Percentiles rank a stretch among this genome's conserved stretches.
These are phyloP conservation scores for Dendrocincla fuliginosa DNA, from an alignment of 2,797 vertebrate genomes.

Conservation along the genomic window DNA sequence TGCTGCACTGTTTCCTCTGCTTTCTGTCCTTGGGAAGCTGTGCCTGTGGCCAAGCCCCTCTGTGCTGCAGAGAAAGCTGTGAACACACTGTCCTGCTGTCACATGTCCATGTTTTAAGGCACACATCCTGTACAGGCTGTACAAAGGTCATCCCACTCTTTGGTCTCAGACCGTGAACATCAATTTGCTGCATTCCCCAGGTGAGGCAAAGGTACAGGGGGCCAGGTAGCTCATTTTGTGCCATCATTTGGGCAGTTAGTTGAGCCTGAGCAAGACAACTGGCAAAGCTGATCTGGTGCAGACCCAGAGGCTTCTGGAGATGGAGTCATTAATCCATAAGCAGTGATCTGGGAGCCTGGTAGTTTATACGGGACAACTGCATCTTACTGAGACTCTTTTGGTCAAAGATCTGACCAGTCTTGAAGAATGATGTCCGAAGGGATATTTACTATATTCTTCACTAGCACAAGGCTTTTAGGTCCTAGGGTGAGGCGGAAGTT, in stretches of 20 bases:
- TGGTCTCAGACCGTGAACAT: background rate
- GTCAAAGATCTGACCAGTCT: background rate
- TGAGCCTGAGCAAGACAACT: background rate
- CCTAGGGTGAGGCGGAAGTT: background rate
- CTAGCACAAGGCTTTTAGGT: background rate
- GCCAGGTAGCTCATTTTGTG: background rate
- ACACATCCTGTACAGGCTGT: background rate
- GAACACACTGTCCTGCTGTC: background rate
- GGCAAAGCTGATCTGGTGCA: background rate
- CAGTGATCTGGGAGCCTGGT: background rate
- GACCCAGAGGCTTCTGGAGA: background rate
- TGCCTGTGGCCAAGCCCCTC: background rate
- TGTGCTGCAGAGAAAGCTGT: background rate
- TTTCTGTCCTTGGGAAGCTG: background rate
- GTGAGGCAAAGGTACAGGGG: background rate
- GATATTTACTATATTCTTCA: background rate
- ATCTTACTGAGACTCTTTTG: background rate
- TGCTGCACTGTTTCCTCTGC: background rate
- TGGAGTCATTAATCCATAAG: background rate
- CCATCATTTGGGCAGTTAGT: background rate
- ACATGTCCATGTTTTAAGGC: accelerated
- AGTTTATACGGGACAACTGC: background rate
- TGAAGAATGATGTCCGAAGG: background rate
- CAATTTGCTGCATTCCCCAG: accelerated
- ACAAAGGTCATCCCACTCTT: background rate